Percentiles rank a stretch among this genome's conserved stretches.
These are phyloP conservation scores for Xiphydria camelus DNA, from an alignment of 2,888 invertebrate species.

Conservation along the genomic window DNA sequence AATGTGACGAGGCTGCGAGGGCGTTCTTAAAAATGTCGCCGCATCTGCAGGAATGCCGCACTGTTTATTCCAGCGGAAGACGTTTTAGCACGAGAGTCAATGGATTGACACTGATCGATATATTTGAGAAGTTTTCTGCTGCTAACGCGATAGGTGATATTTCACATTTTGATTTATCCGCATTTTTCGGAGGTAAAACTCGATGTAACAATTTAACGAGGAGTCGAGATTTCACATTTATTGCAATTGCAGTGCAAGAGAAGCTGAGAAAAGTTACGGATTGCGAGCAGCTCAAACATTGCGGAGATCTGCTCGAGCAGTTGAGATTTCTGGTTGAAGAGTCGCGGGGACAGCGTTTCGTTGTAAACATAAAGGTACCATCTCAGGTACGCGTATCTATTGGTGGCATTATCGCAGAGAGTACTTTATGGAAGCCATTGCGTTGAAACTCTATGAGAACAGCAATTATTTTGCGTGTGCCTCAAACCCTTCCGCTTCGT, in stretches of 20 bases:
- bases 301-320: slow-evolving; percentile 49
- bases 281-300: slow-evolving; percentile 43
- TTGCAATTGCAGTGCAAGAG: slow-evolving; percentile 47
- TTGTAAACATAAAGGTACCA: slow-evolving; percentile 54
- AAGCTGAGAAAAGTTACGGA: slow-evolving; percentile 43
- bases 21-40: slow-evolving; percentile 42
- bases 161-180: slow-evolving; percentile 2
- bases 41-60: slow-evolving; percentile 42
- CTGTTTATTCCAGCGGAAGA: slow-evolving; percentile 35
- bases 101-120: slow-evolving; percentile 43
- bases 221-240: too few species aligned
- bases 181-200: too few species aligned
- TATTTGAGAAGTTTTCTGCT: slow-evolving; percentile 50
- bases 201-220: too few species aligned
- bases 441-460: too few species aligned
- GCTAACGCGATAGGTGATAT: slow-evolving; percentile 41
- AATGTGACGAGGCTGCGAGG: slow-evolving; percentile 43
- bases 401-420: too few species aligned
- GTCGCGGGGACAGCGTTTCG: slow-evolving; percentile 48
- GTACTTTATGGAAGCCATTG: too few species aligned
- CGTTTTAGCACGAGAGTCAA: slow-evolving; percentile 45
- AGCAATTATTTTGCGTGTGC: too few species aligned
- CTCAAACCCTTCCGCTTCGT: too few species aligned
- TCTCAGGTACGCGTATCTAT: slow-evolving; percentile 32
- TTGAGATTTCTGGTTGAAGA: slow-evolving; percentile 50